These are phyloP conservation scores for Cheracebus regulus DNA, from an alignment of 2,797 vertebrate species.

Conservation along the genomic window DNA sequence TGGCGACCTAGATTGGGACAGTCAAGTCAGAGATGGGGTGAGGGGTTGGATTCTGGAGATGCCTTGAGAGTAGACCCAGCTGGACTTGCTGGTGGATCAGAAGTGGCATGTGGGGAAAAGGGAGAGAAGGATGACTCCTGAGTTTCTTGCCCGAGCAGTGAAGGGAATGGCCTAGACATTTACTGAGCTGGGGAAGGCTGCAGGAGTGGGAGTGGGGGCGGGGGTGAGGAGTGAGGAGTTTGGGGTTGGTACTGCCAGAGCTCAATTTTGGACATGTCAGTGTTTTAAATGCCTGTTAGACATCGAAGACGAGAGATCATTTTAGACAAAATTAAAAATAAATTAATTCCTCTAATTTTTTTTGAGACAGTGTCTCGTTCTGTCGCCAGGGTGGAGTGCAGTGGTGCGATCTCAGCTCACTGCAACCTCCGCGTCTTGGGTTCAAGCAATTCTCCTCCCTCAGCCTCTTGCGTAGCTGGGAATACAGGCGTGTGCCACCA, in stretches of 20 bases:
- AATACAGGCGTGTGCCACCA: no score
- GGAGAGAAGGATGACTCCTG: not conserved
- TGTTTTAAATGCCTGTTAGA: not conserved
- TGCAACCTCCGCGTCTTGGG: no score
- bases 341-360: not conserved
- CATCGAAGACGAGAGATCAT: not conserved
- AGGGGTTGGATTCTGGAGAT: not conserved
- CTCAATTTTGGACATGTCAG: not conserved
- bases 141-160: not conserved
- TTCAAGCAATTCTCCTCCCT: no score
- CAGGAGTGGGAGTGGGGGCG: rapidly evolving
- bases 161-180: not conserved
- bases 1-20: not conserved
- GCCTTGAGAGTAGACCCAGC: not conserved
- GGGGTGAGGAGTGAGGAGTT: not conserved
- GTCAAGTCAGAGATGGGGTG: no score
- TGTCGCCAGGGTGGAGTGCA: no score
- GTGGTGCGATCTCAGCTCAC: no score
- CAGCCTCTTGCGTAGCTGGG: no score
- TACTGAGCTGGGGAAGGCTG: not conserved
- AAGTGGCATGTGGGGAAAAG: not conserved
- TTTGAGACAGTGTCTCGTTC: no score
- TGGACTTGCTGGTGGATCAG: not conserved
- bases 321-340: not conserved
- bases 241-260: not conserved